Evolutionary conservation across 2,888 invertebrate species (phyloP).

Genomic region (Pollenia griseotomentosa): DNA sequence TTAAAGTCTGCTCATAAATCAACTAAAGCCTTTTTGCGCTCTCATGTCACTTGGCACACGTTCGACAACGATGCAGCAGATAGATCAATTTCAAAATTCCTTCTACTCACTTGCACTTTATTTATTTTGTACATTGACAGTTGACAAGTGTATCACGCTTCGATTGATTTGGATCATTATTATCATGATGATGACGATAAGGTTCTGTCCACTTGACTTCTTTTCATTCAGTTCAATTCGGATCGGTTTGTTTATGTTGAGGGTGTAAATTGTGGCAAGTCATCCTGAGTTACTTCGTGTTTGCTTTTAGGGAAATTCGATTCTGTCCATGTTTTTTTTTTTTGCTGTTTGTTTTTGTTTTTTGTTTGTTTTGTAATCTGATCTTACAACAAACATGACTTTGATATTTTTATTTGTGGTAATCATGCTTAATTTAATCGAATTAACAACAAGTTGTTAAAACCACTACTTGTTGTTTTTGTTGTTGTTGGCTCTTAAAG

Average conservation of each 20-base stretch:
- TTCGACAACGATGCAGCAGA: constrained; percentile 10
- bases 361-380: constrained; percentile 60
- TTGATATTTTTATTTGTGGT: constrained; percentile 73
- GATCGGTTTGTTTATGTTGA: constrained; percentile 54
- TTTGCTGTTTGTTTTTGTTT: background rate
- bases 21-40: constrained; percentile 24
- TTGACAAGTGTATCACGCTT: constrained; percentile 65
- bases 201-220: constrained; percentile 30
- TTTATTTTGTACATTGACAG: constrained; percentile 30
- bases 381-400: constrained; percentile 68
- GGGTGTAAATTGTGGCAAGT: constrained; percentile 70
- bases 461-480: constrained; percentile 40
- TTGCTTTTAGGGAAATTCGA: constrained; percentile 58
- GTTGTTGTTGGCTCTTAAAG: background rate
- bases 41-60: constrained; percentile 70
- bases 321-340: constrained; percentile 20
- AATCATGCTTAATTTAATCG: constrained; percentile 73
- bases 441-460: constrained; percentile 68
- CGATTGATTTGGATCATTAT: constrained; percentile 36
- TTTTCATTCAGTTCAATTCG: background rate
- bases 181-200: background rate
- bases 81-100: constrained; percentile 62
- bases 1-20: constrained; percentile 48
- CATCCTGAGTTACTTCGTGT: constrained; percentile 31
- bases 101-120: constrained; percentile 53